These are phyloP conservation scores for Dendrolimus punctatus DNA, from an alignment of 1,140 invertebrate species.

Conservation along the genomic window DNA sequence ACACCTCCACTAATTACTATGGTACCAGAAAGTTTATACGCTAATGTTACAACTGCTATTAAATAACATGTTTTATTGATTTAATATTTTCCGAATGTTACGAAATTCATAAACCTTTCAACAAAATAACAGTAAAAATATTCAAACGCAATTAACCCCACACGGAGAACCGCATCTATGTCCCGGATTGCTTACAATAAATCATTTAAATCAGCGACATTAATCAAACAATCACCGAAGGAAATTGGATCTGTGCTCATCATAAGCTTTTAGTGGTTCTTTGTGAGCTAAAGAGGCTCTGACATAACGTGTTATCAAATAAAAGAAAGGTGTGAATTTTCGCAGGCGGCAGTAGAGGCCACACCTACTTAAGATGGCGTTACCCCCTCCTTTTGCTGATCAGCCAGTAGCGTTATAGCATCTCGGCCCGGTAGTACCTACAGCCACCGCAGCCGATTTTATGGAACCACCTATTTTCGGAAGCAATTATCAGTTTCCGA, in stretches of 20 bases:
- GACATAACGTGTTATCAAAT: constrained; percentile 68
- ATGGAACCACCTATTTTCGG: constrained; percentile 63
- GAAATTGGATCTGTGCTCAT: constrained; percentile 56
- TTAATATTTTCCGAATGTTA: not conserved
- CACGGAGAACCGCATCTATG: constrained; percentile 10
- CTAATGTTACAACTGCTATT: not conserved
- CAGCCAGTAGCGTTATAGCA: constrained; percentile 57
- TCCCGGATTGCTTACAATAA: constrained; percentile 27
- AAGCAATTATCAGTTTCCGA: constrained; percentile 57
- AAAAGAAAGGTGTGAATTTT: constrained; percentile 72
- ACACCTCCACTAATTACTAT: no score
- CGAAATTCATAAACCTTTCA: not conserved
- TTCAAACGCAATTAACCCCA: not conserved
- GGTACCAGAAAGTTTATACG: no score
- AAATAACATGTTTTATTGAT: not conserved
- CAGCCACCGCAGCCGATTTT: constrained; percentile 29
- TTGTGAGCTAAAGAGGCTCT: constrained; percentile 62
- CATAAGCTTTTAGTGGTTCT: constrained; percentile 64
- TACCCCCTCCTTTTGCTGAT: constrained; percentile 41
- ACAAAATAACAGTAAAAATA: not conserved
- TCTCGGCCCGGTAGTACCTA: constrained; percentile 49
- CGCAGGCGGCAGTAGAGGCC: constrained; percentile 52
- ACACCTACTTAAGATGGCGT: constrained; percentile 66
- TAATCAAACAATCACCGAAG: constrained; percentile 51
- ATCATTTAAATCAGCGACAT: constrained; percentile 54